A percentile compares a stretch with the other conserved stretches of the same genome.
Conservation (phyloP, 2,888 invertebrate genomes). For the Pyrocoelia pectoralis region DNA sequence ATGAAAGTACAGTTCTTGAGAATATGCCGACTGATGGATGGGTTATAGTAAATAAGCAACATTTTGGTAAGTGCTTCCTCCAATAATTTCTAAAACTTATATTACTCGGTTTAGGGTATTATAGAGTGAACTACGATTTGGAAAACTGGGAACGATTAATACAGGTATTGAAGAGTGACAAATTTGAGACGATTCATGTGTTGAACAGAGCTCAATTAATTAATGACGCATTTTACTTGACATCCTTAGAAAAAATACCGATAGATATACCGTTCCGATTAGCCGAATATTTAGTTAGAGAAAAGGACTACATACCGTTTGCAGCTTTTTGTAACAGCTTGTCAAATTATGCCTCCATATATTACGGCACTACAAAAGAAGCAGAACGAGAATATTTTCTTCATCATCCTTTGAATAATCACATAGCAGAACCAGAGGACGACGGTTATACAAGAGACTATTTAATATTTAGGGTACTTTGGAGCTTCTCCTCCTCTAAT, state of each 20-base stretch:
- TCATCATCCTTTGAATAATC: conserved; percentile 11
- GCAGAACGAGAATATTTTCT: not conserved
- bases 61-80: conserved; percentile 23
- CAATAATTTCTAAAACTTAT: not conserved
- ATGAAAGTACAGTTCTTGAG: not conserved
- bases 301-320: conserved; percentile 68
- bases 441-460: not conserved
- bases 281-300: conserved; percentile 65
- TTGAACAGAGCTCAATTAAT: conserved; percentile 78
- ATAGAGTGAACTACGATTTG: conserved; percentile 75
- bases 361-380: not conserved
- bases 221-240: conserved; percentile 75
- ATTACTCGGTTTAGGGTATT: conserved; percentile 63
- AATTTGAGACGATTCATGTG: conserved; percentile 63
- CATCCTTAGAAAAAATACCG: conserved; percentile 65
- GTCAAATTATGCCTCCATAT: not conserved
- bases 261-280: conserved; percentile 65
- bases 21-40: conserved; percentile 29
- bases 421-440: not conserved
- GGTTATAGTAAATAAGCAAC: conserved; percentile 54
- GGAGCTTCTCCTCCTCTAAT: not conserved
- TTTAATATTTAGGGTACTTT: conserved; percentile 4
- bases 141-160: conserved; percentile 71
- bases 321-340: conserved; percentile 1
- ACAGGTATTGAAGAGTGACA: conserved; percentile 58